phyloP scores from a whole-genome alignment of 1,140 invertebrate species.

The Pissodes strobi region DNA sequence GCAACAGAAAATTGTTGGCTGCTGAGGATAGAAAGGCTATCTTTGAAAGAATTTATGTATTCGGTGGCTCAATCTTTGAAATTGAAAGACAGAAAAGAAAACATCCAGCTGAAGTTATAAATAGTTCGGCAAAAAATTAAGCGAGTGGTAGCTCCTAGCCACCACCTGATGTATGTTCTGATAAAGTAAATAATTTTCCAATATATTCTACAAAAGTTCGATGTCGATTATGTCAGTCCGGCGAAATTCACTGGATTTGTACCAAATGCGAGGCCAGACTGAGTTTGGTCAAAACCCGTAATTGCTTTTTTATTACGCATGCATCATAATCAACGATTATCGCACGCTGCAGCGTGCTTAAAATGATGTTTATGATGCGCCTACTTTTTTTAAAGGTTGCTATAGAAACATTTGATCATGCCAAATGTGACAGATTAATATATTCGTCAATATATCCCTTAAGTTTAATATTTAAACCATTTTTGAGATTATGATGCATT shows the following conservation, averaged over 20 bases:
- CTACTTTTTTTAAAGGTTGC: too few relatives aligned
- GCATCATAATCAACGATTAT: too few relatives aligned
- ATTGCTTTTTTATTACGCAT: too few relatives aligned
- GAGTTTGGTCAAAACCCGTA: slow-evolving; percentile 22
- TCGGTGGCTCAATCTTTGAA: slow-evolving; percentile 21
- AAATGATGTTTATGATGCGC: too few relatives aligned
- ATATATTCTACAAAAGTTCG: slow-evolving; percentile 30
- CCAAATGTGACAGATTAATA: too few relatives aligned
- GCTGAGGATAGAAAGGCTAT: slow-evolving; percentile 6
- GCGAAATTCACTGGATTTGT: slow-evolving; percentile 25
- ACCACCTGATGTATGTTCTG: slow-evolving; percentile 17
- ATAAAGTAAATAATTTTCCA: slow-evolving; percentile 29
- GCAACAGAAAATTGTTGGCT: slow-evolving; percentile 37
- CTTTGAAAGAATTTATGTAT: slow-evolving; percentile 25
- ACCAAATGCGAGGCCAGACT: too few relatives aligned
- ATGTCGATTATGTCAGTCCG: slow-evolving; percentile 18
- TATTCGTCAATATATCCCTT: too few relatives aligned
- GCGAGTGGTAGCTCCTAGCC: slow-evolving; percentile 24
- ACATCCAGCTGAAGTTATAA: slow-evolving; percentile 18
- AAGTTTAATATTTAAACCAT: too few relatives aligned
- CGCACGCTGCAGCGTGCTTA: too few relatives aligned
- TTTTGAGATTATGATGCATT: too few relatives aligned
- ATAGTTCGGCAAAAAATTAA: slow-evolving; percentile 22
- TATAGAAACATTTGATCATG: too few relatives aligned
- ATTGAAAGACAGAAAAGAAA: slow-evolving; percentile 18